Base-by-base conservation (phyloP, 2,797 vertebrate species). In the Distichodus sexfasciatus region DNA sequence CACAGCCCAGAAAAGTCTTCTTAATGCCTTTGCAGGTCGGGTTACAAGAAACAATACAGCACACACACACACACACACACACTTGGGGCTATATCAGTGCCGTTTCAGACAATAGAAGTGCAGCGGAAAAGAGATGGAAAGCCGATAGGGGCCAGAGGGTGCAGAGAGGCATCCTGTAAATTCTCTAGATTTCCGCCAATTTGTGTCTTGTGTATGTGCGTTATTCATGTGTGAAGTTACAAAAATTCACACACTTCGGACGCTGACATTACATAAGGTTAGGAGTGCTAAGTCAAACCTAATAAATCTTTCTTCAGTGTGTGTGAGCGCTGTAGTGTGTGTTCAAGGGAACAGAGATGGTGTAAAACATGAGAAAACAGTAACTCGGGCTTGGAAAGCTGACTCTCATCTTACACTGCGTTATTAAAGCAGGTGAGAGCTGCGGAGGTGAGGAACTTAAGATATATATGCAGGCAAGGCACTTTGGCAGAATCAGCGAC, bases 21-120 rank as follows among this genome's bases (percentile, higher is more conserved):
- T 87, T 81, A 82, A 85, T 86, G 79, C 81, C 66, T 77, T 62
- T 82, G 82, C 69, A 83, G 78, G 78, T 81, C 76, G 80, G 76
- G 78, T 81, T 86, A 75, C 80, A 82, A 62, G 70, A 84, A 86
- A 87, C 73, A 86, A 83, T 62, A 80, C 75, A n/a, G 43, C 43
- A 66, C 64, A 65, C 58, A 70, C 73, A 11, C 14, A 28, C 23
- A 4, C 21, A 53, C 1, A 14, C 33, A 68, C 40, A 54, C 26
- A 9, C 4, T 57, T 28, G 33, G 51, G 50, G 15, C 29, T 19
- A 1, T 31, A 2, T 17, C 50, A 1, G 14, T 53, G 10, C 3
- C 17, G 7, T 10, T n/a, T 35, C 24, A 17, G 60, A 46, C 48
- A 24, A 48, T 23, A 38, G 69, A 41, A 24, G 3, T 36, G 62